phyloP scores from a whole-genome alignment of 2,888 invertebrate genomes.

The Apomyelois bistriatella region DNA sequence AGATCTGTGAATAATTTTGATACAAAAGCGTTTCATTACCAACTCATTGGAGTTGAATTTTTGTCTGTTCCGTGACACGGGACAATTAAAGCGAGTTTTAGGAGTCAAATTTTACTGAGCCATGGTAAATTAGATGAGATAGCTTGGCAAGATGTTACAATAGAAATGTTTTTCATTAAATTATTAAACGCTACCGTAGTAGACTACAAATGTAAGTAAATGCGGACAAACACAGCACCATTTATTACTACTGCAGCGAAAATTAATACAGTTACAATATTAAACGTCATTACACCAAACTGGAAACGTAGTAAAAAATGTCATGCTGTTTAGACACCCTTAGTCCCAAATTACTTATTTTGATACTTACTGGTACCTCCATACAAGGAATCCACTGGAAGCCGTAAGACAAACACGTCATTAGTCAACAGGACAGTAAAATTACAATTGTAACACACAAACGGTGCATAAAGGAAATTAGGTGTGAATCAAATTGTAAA shows the following conservation, averaged over 20 bases:
- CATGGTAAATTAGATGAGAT: constrained; percentile 43
- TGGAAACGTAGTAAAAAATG: constrained; percentile 18
- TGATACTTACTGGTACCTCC: constrained; percentile 85
- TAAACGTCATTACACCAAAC: constrained; percentile 16
- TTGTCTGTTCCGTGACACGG: constrained; percentile 36
- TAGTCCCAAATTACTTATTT: constrained; percentile 18
- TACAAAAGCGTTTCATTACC: constrained; percentile 60
- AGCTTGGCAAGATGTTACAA: constrained; percentile 34
- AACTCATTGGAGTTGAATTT: constrained; percentile 54
- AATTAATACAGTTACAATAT: constrained; percentile 12
- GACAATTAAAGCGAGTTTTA: constrained; percentile 25
- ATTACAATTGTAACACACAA: constrained; percentile 38
- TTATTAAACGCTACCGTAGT: constrained; percentile 28
- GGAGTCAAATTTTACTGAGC: constrained; percentile 51
- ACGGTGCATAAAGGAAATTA: constrained; percentile 42
- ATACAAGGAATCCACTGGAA: constrained; percentile 86
- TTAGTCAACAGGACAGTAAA: constrained; percentile 48
- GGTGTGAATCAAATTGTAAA: constrained; percentile 31
- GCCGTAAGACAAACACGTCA: constrained; percentile 54
- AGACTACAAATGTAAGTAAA: constrained; percentile 4
- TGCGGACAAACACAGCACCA: constrained; percentile 5
- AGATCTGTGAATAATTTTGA: constrained; percentile 54
- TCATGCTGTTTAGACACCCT: constrained; percentile 29
- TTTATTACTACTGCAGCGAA: constrained; percentile 10
- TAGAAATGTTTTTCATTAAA: constrained; percentile 32